Evolutionary conservation across 2,113 vertebrate genomes (phyloP).

Genomic region (Alligator sinensis): DNA sequence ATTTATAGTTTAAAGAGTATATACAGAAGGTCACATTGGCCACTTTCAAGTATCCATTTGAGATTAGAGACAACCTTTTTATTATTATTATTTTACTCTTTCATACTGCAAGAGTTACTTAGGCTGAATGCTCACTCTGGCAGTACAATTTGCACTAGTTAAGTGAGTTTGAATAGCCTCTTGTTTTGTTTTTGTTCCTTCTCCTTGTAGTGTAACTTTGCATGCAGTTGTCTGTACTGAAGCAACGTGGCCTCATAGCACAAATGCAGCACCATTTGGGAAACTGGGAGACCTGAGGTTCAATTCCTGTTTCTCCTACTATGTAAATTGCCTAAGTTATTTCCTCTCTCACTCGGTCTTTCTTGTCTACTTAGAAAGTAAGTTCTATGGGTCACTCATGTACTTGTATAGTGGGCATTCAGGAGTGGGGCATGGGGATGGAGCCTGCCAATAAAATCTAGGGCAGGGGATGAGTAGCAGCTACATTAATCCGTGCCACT

Average conservation of each 20-base stretch:
- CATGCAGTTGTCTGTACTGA: fast-evolving
- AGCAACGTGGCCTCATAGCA: not conserved
- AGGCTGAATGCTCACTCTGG: not conserved
- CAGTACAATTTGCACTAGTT: not conserved
- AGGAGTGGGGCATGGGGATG: too few relatives aligned
- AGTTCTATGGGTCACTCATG: not conserved
- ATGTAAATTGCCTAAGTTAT: not conserved
- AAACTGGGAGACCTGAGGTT: not conserved
- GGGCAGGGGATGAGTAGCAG: too few relatives aligned
- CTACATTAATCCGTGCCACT: too few relatives aligned
- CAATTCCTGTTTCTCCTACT: not conserved
- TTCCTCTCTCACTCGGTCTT: not conserved
- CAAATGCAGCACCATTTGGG: fast-evolving
- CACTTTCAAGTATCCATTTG: not conserved
- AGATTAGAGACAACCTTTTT: not conserved
- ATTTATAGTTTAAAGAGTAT: not conserved
- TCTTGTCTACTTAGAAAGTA: too few relatives aligned
- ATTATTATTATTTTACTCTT: not conserved
- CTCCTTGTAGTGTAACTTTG: not conserved
- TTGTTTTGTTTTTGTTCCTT: not conserved
- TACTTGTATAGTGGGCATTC: not conserved
- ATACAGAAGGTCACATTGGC: fast-evolving
- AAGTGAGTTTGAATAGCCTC: not conserved
- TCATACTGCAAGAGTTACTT: not conserved
- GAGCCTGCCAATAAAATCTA: too few relatives aligned